Percentiles rank a stretch among this genome's conserved stretches.
phyloP scores from a whole-genome alignment of 2,797 vertebrate genomes.

The Amphiprion clarkii region DNA sequence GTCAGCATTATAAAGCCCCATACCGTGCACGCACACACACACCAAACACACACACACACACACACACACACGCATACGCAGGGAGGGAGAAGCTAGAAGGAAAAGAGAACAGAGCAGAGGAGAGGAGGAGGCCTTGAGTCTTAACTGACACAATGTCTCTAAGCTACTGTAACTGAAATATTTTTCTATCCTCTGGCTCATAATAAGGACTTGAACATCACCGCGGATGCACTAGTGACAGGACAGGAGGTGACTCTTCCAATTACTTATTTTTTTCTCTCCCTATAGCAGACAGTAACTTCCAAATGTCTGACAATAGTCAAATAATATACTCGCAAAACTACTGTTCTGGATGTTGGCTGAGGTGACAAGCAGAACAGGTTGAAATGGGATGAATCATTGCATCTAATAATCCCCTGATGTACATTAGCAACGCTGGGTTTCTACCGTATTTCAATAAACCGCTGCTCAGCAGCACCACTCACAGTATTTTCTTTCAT shows the following conservation, averaged over 20 bases:
- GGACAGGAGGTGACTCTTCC: slow-evolving; percentile 39
- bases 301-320: slow-evolving; percentile 36
- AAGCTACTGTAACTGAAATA: slow-evolving; percentile 64
- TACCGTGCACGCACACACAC: slow-evolving; percentile 46
- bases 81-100: slow-evolving; percentile 46
- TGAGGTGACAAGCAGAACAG: neutral
- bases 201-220: slow-evolving; percentile 52
- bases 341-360: neutral
- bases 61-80: slow-evolving; percentile 16
- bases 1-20: slow-evolving; percentile 80
- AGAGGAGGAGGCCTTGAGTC: slow-evolving; percentile 52
- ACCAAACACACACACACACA: slow-evolving; percentile 20
- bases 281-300: slow-evolving; percentile 7
- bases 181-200: slow-evolving; percentile 37
- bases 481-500: neutral
- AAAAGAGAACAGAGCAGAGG: slow-evolving; percentile 33
- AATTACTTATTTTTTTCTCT: slow-evolving; percentile 23
- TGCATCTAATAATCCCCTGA: slow-evolving; percentile 1
- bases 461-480: neutral
- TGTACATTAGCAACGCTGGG: slow-evolving; percentile 5
- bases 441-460: slow-evolving; percentile 5
- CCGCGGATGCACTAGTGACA: slow-evolving; percentile 44
- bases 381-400: slow-evolving; percentile 6
- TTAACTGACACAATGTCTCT: slow-evolving; percentile 63
- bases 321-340: slow-evolving; percentile 28